phyloP scores from a whole-genome alignment of 1,140 invertebrate species.

The Temnothorax nylanderi region DNA sequence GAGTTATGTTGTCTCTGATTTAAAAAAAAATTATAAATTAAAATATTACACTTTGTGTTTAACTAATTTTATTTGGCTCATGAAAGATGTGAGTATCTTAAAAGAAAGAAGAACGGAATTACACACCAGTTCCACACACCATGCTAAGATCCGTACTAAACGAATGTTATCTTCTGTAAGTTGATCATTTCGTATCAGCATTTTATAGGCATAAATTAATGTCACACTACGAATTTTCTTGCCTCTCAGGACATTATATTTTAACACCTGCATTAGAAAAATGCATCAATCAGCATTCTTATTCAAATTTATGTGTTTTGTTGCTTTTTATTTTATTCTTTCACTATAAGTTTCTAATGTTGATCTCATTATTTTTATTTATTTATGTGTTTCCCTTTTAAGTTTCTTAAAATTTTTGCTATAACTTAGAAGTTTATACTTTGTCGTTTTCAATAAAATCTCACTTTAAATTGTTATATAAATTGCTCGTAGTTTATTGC shows the following conservation, averaged over 20 bases:
- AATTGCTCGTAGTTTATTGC: too few species aligned
- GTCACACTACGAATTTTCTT: constrained; percentile 93
- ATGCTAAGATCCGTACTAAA: constrained; percentile 94
- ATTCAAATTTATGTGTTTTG: not conserved
- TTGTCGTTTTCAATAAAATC: too few species aligned
- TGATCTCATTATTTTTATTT: too few species aligned
- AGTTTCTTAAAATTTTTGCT: not conserved
- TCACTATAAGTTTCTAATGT: too few species aligned
- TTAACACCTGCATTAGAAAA: constrained; percentile 87
- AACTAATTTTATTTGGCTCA: not conserved
- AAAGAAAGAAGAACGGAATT: constrained; percentile 46
- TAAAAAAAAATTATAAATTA: too few species aligned
- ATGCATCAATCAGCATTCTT: not conserved
- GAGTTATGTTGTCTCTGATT: too few species aligned
- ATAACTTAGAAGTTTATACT: too few species aligned
- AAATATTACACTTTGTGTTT: not conserved
- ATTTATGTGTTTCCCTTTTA: not conserved
- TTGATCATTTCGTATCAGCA: constrained; percentile 87
- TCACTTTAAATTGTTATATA: too few species aligned
- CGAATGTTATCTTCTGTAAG: constrained; percentile 92
- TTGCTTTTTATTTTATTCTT: constrained; percentile 32
- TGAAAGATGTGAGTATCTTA: not conserved
- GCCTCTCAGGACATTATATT: constrained; percentile 93
- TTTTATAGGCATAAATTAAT: constrained; percentile 92
- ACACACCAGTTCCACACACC: constrained; percentile 97